A percentile compares a stretch with the other conserved stretches of the same genome.
Evolutionary conservation across 2,113 vertebrate genomes (phyloP).

Genomic region (Phalacrocorax carbo): DNA sequence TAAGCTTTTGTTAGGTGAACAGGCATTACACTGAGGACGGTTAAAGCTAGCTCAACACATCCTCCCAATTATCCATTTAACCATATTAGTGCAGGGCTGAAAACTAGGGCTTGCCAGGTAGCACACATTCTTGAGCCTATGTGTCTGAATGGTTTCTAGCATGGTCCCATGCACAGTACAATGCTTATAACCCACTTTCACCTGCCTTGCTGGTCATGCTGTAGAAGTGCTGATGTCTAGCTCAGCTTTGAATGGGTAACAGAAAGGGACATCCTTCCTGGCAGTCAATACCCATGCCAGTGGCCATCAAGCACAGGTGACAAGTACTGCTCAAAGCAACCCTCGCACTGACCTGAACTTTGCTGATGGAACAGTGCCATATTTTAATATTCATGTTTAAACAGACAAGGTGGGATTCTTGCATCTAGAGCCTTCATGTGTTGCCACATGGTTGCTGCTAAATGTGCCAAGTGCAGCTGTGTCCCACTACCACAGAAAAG

Average conservation of each 20-base stretch:
- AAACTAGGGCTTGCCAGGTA: background rate
- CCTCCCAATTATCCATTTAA: background rate
- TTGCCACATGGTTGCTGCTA: background rate
- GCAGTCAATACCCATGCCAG: background rate
- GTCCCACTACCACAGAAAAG: background rate
- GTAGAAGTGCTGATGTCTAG: background rate
- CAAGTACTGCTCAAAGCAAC: background rate
- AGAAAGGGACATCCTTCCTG: background rate
- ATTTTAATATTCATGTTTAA: background rate
- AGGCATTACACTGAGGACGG: background rate
- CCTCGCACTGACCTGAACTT: background rate
- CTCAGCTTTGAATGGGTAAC: background rate
- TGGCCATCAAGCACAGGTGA: background rate
- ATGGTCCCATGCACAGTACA: too few species aligned
- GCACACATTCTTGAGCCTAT: background rate
- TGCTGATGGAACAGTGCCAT: background rate
- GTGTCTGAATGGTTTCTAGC: background rate
- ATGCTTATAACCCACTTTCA: background rate
- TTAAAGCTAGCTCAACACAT: background rate
- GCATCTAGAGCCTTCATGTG: background rate
- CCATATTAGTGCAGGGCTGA: rapidly evolving
- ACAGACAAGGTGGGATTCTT: background rate
- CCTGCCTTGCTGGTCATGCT: background rate
- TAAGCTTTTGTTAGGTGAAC: background rate
- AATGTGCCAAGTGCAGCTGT: background rate